Evolutionary conservation across 2,888 invertebrate species (phyloP).

Genomic region (Pycnomerus fuliginosus): DNA sequence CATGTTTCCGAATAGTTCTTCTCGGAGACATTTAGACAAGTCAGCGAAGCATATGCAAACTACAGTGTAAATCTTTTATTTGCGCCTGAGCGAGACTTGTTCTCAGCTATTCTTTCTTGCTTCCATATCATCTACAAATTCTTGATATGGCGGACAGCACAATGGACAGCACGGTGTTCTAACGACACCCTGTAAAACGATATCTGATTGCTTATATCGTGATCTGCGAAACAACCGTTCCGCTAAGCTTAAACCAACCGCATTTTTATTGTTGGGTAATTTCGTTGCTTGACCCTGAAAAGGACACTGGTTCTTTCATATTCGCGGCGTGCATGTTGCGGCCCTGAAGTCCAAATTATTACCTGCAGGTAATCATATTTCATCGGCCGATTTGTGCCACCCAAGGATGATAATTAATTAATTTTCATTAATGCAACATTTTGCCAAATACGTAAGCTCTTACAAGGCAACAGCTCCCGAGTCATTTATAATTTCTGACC

Average conservation of each 20-base stretch:
- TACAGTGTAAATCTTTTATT: slow-evolving; percentile 38
- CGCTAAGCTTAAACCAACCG: slow-evolving; percentile 20
- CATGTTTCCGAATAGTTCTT: slow-evolving; percentile 23
- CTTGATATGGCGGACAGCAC: slow-evolving; percentile 50
- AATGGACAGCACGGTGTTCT: slow-evolving; percentile 51
- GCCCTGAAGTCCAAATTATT: slow-evolving; percentile 11
- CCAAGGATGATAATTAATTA: slow-evolving; percentile 4
- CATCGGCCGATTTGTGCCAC: no score
- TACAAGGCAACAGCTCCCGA: no score
- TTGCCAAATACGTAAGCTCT: slow-evolving; percentile 4
- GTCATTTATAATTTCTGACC: no score
- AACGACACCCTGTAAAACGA: slow-evolving; percentile 49
- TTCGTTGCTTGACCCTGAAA: no score
- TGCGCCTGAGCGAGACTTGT: slow-evolving; percentile 36
- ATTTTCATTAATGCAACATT: no score
- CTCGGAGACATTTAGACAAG: slow-evolving; percentile 35
- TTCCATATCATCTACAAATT: slow-evolving; percentile 49
- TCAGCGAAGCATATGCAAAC: slow-evolving; percentile 40
- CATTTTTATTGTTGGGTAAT: slow-evolving; percentile 23
- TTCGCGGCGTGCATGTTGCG: no score
- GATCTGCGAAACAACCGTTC: slow-evolving; percentile 39
- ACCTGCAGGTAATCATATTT: slow-evolving; percentile 5
- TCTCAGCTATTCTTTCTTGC: slow-evolving; percentile 24
- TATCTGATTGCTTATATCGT: slow-evolving; percentile 51
- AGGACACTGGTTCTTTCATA: slow-evolving; percentile 3